Conservation (phyloP, 2,797 vertebrate species). For the Gymnoscopelus microlampas region DNA sequence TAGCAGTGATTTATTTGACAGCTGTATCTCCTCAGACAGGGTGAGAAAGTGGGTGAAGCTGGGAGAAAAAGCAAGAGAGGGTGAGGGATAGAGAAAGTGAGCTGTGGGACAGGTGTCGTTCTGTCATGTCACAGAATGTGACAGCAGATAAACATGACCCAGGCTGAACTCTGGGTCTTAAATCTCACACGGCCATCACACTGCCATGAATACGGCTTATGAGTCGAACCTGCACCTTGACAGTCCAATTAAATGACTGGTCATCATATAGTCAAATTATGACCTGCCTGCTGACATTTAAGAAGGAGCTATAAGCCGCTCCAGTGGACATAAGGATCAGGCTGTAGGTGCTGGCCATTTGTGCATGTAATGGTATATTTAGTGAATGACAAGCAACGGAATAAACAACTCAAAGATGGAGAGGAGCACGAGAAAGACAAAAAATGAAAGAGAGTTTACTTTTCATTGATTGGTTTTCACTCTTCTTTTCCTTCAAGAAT, state of each 20-base stretch:
- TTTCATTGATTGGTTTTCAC: constrained; percentile 49
- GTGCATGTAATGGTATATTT: constrained; percentile 53
- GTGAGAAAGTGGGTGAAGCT: background rate
- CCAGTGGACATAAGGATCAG: constrained; percentile 24
- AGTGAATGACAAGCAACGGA: constrained; percentile 63
- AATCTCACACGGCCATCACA: background rate
- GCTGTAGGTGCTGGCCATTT: constrained; percentile 53
- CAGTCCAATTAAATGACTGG: background rate
- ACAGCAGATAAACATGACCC: constrained; percentile 25
- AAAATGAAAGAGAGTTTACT: constrained; percentile 41
- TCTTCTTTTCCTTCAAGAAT: constrained; percentile 32
- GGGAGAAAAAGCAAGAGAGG: constrained; percentile 2
- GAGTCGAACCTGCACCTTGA: constrained; percentile 10
- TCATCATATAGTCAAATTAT: constrained; percentile 3
- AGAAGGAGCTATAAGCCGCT: constrained; percentile 9
- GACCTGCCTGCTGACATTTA: constrained; percentile 18
- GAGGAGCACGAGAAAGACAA: background rate
- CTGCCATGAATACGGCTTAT: background rate
- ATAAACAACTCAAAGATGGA: constrained; percentile 53
- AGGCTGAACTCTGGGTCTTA: background rate
- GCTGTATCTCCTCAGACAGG: constrained; percentile 33
- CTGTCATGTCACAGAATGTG: background rate
- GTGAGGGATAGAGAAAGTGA: constrained; percentile 14
- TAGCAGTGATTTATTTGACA: constrained; percentile 25
- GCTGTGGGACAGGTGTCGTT: background rate